phyloP scores from a whole-genome alignment of 1,140 invertebrate species.

The Drosophila virilis region DNA sequence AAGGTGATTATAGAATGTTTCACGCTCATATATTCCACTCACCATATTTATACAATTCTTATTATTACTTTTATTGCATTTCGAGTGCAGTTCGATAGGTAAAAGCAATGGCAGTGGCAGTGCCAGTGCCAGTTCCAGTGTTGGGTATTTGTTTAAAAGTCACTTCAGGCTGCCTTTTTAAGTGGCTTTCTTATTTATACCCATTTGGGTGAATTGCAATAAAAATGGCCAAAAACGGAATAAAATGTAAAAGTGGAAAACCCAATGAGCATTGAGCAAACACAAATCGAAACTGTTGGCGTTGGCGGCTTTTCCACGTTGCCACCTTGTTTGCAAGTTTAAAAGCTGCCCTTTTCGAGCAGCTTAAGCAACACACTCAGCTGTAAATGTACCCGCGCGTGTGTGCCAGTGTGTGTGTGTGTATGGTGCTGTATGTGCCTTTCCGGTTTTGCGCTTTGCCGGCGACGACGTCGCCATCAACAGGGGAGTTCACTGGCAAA shows the following conservation, averaged over 20 bases:
- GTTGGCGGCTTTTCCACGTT: conserved; percentile 68
- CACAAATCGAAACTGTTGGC: conserved; percentile 65
- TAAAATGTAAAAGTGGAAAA: conserved; percentile 48
- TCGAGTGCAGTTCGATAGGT: conserved; percentile 5
- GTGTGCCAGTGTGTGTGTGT: conserved; percentile 2
- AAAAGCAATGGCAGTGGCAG: not conserved
- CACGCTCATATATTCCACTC: not conserved
- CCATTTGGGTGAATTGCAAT: conserved; percentile 45
- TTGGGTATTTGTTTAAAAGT: conserved; percentile 36
- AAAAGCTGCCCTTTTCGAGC: conserved; percentile 63
- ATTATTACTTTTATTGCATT: not conserved
- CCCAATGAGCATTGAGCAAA: conserved; percentile 54
- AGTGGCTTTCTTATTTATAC: conserved; percentile 47
- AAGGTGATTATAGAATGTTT: not conserved
- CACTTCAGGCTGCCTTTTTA: conserved; percentile 34
- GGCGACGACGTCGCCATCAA: conserved; percentile 49
- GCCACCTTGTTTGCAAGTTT: conserved; percentile 72
- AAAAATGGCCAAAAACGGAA: conserved; percentile 16
- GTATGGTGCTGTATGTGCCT: conserved; percentile 51
- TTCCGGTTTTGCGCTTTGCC: conserved; percentile 64
- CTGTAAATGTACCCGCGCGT: conserved; percentile 3
- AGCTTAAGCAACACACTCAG: conserved; percentile 32
- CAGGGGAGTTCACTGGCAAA: conserved; percentile 56
- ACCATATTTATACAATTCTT: not conserved
- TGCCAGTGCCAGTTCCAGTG: conserved; percentile 3